phyloP scores from a whole-genome alignment of 2,797 vertebrate genomes.

The Prionace glauca region DNA sequence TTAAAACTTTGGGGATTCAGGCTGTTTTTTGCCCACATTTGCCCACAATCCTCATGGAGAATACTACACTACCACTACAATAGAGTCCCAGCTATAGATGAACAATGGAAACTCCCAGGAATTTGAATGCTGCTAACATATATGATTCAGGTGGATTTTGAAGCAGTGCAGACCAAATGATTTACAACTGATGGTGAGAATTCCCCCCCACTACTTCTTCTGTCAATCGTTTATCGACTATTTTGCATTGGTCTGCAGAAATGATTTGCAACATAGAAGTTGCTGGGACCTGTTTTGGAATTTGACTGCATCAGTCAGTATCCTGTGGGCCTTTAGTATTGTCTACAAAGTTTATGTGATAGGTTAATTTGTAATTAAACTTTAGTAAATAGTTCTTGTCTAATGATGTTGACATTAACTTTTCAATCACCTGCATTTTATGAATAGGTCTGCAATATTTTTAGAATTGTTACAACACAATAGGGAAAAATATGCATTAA shows the following conservation, averaged over 20 bases:
- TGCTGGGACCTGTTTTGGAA: background rate
- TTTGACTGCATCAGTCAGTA: background rate
- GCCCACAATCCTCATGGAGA: background rate
- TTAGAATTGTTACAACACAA: background rate
- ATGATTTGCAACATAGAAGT: background rate
- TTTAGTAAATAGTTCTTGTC: background rate
- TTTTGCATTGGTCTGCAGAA: background rate
- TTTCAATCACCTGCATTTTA: background rate
- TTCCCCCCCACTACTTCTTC: background rate
- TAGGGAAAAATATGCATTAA: background rate
- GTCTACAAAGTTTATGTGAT: background rate
- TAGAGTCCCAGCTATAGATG: background rate
- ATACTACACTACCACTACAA: background rate
- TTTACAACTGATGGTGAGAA: background rate
- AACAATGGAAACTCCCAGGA: background rate
- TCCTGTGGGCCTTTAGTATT: background rate
- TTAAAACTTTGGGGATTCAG: background rate
- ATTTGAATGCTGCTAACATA: background rate
- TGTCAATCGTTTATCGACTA: background rate
- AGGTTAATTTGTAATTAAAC: background rate
- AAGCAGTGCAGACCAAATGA: background rate
- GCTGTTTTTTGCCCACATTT: background rate
- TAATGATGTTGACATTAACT: background rate
- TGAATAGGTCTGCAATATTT: background rate
- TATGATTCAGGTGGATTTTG: background rate